Base-by-base conservation (phyloP, 2,113 vertebrate species). In the Mirza zaza region DNA sequence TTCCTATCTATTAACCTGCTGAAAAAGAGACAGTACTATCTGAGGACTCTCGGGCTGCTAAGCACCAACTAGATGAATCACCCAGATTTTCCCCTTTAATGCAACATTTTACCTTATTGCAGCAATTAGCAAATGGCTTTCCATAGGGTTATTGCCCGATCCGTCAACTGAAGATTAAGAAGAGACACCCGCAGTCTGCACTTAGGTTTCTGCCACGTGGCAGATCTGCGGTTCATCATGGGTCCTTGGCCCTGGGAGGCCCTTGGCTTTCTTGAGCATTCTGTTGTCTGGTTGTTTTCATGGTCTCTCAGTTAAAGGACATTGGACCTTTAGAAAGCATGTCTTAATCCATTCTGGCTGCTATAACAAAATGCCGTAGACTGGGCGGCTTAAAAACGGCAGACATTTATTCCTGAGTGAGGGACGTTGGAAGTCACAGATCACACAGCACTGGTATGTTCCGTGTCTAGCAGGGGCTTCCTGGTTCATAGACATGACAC, bases 1-100 rank as follows among this genome's bases (percentile, higher is more conserved):
- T 99, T 98, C 96, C 97, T 99, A 99, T 99, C 99, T 99, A 98
- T 99, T 99, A 99, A 99, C 99, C 98, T 98, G 98, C 98, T 98
- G 91, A 97, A 97, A 98, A 98, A 97, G 96, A 98, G 95, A 98
- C 97, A 96, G 98, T 98, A 98, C 98, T 98, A 97, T 96, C 98
- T 97, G 97, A 98, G 98, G 98, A 97, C 98, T 98, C 99, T 98
- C 98, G 98, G 98, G 98, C 98, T 98, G 98, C 98, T 99, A 98
- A 99, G 99, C 98, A 94, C 98, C 98, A 96, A 95, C 83, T 80
- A 93, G 97, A 96, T 84, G 39, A 0, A 0, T 61, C 92, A 59
- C 52, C 84, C 4, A 0, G 20, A 76, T 93, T 45, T 67, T 92
- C 63, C 45, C 14, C 76, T 71, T 93, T 89, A 75, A 36, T 29